Conservation (phyloP, 2,888 invertebrate genomes). For the Archips crataeganus region DNA sequence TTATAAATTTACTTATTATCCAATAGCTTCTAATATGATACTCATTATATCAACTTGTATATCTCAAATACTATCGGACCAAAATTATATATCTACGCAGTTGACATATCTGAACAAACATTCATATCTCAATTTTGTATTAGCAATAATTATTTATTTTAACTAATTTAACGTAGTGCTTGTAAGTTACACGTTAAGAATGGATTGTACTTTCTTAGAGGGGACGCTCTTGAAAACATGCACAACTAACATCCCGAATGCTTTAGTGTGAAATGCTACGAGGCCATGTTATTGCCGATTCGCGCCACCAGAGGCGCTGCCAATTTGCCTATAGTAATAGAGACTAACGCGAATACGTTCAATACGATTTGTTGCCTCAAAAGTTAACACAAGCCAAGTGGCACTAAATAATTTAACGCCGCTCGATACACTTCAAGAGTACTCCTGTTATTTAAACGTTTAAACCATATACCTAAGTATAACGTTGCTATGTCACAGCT, state of each 20-base stretch:
- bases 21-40: slow-evolving; percentile 25
- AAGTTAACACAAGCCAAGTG: no score
- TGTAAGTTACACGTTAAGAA: slow-evolving; percentile 13
- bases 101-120: slow-evolving; percentile 76
- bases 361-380: no score
- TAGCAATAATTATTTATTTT: slow-evolving; percentile 68
- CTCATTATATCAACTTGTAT: slow-evolving; percentile 26
- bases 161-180: slow-evolving; percentile 31
- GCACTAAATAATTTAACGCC: no score
- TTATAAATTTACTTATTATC: slow-evolving; percentile 46
- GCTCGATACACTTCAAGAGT: no score
- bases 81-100: slow-evolving; percentile 70
- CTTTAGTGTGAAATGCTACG: background rate
- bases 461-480: no score
- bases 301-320: no score
- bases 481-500: no score
- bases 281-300: no score
- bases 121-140: slow-evolving; percentile 73
- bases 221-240: background rate
- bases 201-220: slow-evolving; percentile 3
- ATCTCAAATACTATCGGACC: slow-evolving; percentile 66
- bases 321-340: no score
- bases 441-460: no score
- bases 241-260: no score
- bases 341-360: no score